Percentiles rank a stretch among this genome's conserved stretches.
Conservation (phyloP, 2,797 vertebrate species). For the Pseudopleuronectes americanus region DNA sequence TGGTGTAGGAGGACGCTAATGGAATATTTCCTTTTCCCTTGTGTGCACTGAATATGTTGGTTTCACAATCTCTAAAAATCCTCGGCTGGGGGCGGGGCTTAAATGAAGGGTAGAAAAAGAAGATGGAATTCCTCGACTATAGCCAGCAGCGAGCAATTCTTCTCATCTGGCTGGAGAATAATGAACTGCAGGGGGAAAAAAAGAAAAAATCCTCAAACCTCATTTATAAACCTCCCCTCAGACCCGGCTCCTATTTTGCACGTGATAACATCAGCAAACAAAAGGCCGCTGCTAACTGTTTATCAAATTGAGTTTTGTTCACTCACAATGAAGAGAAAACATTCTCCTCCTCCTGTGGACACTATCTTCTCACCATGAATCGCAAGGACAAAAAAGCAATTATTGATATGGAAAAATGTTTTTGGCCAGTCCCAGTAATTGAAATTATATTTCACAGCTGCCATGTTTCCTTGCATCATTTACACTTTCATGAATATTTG, state of each 20-base stretch:
- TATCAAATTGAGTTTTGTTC: conserved; percentile 69
- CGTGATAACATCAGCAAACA: conserved; percentile 67
- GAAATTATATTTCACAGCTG: conserved; percentile 63
- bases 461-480: conserved; percentile 48
- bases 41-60: conserved; percentile 36
- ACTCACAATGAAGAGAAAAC: conserved; percentile 39
- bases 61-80: conserved; percentile 46
- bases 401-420: conserved; percentile 64
- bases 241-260: conserved; percentile 55
- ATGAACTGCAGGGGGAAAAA: conserved; percentile 34
- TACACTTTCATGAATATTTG: conserved; percentile 41
- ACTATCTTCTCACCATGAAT: conserved; percentile 48
- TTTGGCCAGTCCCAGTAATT: conserved; percentile 54
- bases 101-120: conserved; percentile 25
- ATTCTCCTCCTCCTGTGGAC: conserved; percentile 30
- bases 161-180: conserved; percentile 50
- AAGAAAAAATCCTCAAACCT: conserved; percentile 40
- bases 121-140: conserved; percentile 51
- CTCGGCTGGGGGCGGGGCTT: conserved; percentile 50
- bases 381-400: conserved; percentile 67
- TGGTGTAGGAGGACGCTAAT: conserved; percentile 36
- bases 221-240: conserved; percentile 62
- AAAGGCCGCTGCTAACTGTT: conserved; percentile 57
- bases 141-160: conserved; percentile 58
- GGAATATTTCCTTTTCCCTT: conserved; percentile 43